Evolutionary conservation across 2,113 vertebrate species (phyloP), one percentile per base, ranked within the genome.

Genomic region (Chelonoidis abingdonii): DNA sequence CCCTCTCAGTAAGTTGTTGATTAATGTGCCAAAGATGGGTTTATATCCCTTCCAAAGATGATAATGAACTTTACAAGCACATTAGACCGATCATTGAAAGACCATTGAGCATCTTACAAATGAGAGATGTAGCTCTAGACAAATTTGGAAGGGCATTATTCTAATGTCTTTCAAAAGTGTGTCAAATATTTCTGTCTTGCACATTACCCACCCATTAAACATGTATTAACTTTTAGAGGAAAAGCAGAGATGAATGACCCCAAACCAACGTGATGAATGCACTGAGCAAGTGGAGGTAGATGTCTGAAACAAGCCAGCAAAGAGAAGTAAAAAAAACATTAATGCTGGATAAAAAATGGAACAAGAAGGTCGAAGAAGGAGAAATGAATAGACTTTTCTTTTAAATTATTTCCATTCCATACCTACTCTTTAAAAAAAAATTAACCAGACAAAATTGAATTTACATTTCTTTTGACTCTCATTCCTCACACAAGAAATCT

Each of bases 221-320:
- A 84, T 29, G 92, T 59, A 92, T 93, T 96, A 92, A 92, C 94
- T 93, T 91, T 88, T 49, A 92, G 92, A 91, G 91, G 69, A 91
- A 96, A 94, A 95, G 89, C 91, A 92, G 89, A 96, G 95, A 97
- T 95, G 95, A 96, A 97, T 94, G 93, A 86, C 81, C 94, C 9
- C 6, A 0, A 82, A 62, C 47, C 78, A 82, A 84, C 88, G 54
- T 89, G 94, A 97, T 96, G 87, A 82, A 96, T 96, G 93, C 90
- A 92, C 78, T 93, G 27, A 19, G 59, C 50, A 53, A 56, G 90
- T 78, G 22, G 84, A 87, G 83, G 83, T 5, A 89, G 92, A 80
- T 31, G 83, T 84, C 76, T 69, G 84, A 86, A 93, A 87, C 50
- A 79, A 95, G 83, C 5, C 89, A 86, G 92, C 83, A 90, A 89